Evolutionary conservation across 2,888 invertebrate genomes (phyloP), one percentile per base, ranked within the genome.

Genomic region (Oxystoma pomonae): DNA sequence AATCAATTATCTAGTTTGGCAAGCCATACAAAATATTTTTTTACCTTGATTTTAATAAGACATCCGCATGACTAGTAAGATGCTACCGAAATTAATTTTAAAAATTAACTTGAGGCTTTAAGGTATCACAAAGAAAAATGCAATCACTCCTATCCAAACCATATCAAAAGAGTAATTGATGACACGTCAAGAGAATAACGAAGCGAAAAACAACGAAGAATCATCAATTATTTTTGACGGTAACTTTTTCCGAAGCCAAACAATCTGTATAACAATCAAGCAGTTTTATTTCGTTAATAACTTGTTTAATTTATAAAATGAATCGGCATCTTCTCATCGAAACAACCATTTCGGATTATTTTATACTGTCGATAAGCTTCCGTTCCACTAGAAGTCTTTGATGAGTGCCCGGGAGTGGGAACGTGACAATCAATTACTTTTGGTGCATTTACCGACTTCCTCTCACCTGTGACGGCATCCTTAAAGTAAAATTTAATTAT

Each of bases 281-380:
- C 61, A 53, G 60, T 55, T 63, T 63, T 65, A 59, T 60, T 58
- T 59, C 58, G 65, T 67, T 67, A 67, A 67, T 65, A 65, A 65
- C 63, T 63, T 67, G 67, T 67, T 67, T 67, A 67, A 67, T 67
- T 65, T 67, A 65, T 57, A 60, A 67, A 65, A 65, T 67, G 67
- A 67, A 61, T 63, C 52, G 62, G 65, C 67, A 65, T 59, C 61
- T 65, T 63, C 60, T 35, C 35, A 35, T 35, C 35, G 3, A 12
- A 35, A 35, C 35, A 35, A 35, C 35, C 35, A 35, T 35, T 12
- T 35, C 35, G 35, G 12, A 7, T 35, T 35, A 35, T 35, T 35
- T 35, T 35, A 35, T 35, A 35, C 35, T 35, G 3, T 35, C 5
- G 35, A 35, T 35, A 12, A 35, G 35, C 35, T 35, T 35, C 35